Percentiles rank a stretch among this genome's conserved stretches.
Evolutionary conservation across 2,888 invertebrate genomes (phyloP).

Genomic region (Oscheius sp.): DNA sequence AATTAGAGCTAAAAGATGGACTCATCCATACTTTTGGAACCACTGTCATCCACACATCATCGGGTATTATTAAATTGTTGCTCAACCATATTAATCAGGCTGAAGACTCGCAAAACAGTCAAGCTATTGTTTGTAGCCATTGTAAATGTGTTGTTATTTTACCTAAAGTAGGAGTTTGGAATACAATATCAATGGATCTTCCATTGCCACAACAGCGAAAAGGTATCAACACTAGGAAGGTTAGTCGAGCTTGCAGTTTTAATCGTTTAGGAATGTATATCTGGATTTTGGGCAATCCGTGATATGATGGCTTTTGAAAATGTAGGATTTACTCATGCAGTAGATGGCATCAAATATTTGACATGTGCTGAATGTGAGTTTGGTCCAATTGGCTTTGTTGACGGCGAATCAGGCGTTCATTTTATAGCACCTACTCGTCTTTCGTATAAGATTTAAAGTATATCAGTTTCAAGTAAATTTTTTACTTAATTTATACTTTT

Average conservation of each 20-base stretch:
- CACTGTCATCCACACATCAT: slow-evolving; percentile 15
- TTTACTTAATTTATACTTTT: too few species aligned
- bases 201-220: slow-evolving; percentile 52
- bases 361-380: slow-evolving; percentile 97
- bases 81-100: slow-evolving; percentile 2
- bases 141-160: slow-evolving; percentile 39
- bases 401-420: slow-evolving; percentile 38
- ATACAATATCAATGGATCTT: slow-evolving; percentile 33
- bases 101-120: slow-evolving; percentile 45
- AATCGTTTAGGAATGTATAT: slow-evolving; percentile 41
- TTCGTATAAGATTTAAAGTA: background rate
- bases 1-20: slow-evolving; percentile 55
- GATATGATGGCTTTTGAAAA: slow-evolving; percentile 96
- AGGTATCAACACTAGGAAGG: slow-evolving; percentile 46
- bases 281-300: slow-evolving; percentile 80
- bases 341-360: slow-evolving; percentile 81
- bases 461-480: slow-evolving; percentile 4
- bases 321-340: slow-evolving; percentile 90
- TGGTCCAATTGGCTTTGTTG: slow-evolving; percentile 86
- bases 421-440: slow-evolving; percentile 3
- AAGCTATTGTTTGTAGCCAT: slow-evolving; percentile 32
- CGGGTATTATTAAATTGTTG: too few species aligned
- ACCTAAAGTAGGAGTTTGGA: slow-evolving; percentile 36
- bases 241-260: too few species aligned
- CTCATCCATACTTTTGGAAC: slow-evolving; percentile 51